Evolutionary conservation across 2,797 vertebrate genomes (phyloP).

Genomic region (Periophthalmus magnuspinnatus): DNA sequence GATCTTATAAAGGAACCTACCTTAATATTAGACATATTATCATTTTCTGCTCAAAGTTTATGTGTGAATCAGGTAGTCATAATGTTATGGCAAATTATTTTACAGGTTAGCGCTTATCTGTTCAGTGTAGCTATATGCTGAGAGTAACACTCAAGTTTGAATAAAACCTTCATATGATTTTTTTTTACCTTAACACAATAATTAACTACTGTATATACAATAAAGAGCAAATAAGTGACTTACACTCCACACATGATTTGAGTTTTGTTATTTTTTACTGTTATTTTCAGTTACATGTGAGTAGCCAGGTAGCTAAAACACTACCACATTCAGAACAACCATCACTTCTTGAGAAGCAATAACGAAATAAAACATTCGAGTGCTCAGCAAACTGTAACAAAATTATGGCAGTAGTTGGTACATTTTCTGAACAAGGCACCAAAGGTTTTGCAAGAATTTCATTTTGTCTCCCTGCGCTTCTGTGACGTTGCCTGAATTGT

Average conservation of each 20-base stretch:
- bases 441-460: slow-evolving; percentile 67
- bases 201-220: background rate
- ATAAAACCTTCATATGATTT: background rate
- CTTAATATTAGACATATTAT: background rate
- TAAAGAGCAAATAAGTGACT: background rate
- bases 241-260: slow-evolving; percentile 44
- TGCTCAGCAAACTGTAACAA: slow-evolving; percentile 86
- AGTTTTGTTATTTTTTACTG: slow-evolving; percentile 53
- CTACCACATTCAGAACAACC: slow-evolving; percentile 83
- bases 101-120: too few relatives aligned
- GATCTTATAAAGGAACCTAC: background rate
- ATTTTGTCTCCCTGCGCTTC: slow-evolving; percentile 76
- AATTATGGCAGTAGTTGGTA: slow-evolving; percentile 88
- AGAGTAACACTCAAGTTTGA: background rate
- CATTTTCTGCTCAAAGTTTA: background rate
- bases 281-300: slow-evolving; percentile 79
- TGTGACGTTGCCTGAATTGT: slow-evolving; percentile 75
- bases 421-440: slow-evolving; percentile 90
- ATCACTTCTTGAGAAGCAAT: slow-evolving; percentile 91
- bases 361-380: slow-evolving; percentile 83
- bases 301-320: slow-evolving; percentile 94
- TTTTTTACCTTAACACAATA: background rate
- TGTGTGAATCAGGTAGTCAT: too few relatives aligned
- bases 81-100: too few relatives aligned
- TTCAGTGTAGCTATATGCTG: too few relatives aligned